Conservation (phyloP, 2,113 vertebrate genomes). For the Uria aalge region DNA sequence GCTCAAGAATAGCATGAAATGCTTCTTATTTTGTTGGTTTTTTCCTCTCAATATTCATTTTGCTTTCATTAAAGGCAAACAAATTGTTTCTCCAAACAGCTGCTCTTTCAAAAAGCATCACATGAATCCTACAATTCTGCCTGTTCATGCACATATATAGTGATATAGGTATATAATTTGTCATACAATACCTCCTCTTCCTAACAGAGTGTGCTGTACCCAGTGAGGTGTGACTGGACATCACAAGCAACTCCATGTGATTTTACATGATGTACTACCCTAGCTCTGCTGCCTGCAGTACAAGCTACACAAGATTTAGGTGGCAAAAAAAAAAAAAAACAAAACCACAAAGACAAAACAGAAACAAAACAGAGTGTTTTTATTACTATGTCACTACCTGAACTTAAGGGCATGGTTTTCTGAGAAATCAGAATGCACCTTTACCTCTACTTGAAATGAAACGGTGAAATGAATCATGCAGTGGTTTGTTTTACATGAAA, state of each 20-base stretch:
- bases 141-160: background rate
- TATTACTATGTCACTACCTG: background rate
- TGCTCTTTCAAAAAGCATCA: conserved; percentile 18
- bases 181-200: background rate
- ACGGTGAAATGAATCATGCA: background rate
- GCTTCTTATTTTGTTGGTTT: background rate
- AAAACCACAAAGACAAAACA: background rate
- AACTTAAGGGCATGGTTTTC: background rate
- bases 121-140: background rate
- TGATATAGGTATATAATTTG: background rate
- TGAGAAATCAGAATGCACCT: background rate
- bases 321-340: background rate
- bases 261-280: background rate
- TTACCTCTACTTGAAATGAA: conserved; percentile 11
- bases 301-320: background rate
- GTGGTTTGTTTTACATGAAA: conserved; percentile 19
- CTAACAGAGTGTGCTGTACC: background rate
- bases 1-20: background rate
- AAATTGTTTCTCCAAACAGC: conserved; percentile 3
- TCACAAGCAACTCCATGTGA: background rate
- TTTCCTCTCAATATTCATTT: background rate
- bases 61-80: background rate
- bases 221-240: conserved; percentile 51
- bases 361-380: background rate
- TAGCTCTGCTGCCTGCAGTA: background rate